Conservation (phyloP, 2,113 vertebrate genomes). For the Rattus rattus region DNA sequence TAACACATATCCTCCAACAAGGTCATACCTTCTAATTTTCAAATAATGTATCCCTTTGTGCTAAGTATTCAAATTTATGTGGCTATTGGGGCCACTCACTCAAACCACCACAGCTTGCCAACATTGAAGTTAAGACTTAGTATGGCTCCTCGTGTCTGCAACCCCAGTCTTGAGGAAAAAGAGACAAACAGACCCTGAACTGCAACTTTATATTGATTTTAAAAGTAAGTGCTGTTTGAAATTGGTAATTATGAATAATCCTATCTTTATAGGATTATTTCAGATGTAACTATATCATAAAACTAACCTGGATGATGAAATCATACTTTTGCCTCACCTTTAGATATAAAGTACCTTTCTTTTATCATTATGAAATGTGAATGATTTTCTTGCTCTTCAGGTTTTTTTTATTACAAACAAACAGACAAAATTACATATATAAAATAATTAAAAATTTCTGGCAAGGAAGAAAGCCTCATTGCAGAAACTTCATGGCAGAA, state of each 20-base stretch:
- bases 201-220: neutral
- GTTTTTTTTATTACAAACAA: conserved; percentile 1
- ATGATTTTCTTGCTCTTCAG: conserved; percentile 40
- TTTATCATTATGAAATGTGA: conserved; percentile 37
- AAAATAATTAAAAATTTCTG: neutral
- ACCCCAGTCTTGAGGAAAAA: neutral
- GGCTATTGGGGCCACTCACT: neutral
- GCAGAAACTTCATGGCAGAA: conserved; percentile 12
- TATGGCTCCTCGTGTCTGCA: neutral
- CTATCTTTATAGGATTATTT: conserved; percentile 23
- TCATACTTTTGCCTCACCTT: conserved; percentile 1
- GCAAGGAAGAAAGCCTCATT: neutral
- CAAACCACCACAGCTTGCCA: neutral
- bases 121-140: neutral
- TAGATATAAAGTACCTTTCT: conserved; percentile 52
- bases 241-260: neutral
- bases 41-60: neutral
- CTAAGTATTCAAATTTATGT: neutral
- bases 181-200: neutral
- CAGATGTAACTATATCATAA: neutral
- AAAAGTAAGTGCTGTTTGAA: neutral
- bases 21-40: neutral
- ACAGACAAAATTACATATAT: neutral
- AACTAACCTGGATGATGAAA: conserved; percentile 7
- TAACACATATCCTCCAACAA: neutral